phyloP scores from a whole-genome alignment of 2,113 vertebrate genomes.

The Hippocampus zosterae region DNA sequence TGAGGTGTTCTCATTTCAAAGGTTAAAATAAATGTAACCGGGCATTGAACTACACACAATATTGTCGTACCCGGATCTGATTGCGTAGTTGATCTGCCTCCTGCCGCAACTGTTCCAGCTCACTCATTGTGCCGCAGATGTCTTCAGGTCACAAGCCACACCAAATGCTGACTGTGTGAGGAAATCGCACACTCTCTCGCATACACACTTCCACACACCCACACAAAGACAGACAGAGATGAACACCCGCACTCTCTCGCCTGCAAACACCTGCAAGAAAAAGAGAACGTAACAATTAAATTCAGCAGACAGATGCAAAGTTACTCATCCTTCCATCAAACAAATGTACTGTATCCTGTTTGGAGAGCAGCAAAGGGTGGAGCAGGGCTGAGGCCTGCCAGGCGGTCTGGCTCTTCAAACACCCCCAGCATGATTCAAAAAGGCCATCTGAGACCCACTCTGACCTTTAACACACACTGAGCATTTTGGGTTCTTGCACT shows the following conservation, averaged over 20 bases:
- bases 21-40: too few species aligned
- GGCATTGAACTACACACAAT: slow-evolving; percentile 11
- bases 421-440: slow-evolving; percentile 62
- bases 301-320: slow-evolving; percentile 20
- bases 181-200: slow-evolving; percentile 25
- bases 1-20: too few species aligned
- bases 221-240: background rate
- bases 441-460: slow-evolving; percentile 54
- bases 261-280: slow-evolving; percentile 66
- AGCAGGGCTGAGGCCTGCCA: slow-evolving; percentile 34
- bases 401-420: slow-evolving; percentile 65
- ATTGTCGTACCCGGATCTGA: slow-evolving; percentile 88
- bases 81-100: slow-evolving; percentile 94
- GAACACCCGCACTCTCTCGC: slow-evolving; percentile 14
- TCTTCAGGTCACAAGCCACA: slow-evolving; percentile 52
- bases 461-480: slow-evolving; percentile 67
- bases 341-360: slow-evolving; percentile 55
- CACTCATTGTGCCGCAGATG: slow-evolving; percentile 82
- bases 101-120: slow-evolving; percentile 95
- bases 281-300: slow-evolving; percentile 42
- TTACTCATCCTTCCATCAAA: slow-evolving; percentile 37
- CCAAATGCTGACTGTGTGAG: slow-evolving; percentile 39
- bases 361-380: slow-evolving; percentile 27
- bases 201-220: slow-evolving; percentile 4
- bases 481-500: slow-evolving; percentile 55